Conservation (phyloP, 1,140 invertebrate genomes). For the Glossosoma conforme region DNA sequence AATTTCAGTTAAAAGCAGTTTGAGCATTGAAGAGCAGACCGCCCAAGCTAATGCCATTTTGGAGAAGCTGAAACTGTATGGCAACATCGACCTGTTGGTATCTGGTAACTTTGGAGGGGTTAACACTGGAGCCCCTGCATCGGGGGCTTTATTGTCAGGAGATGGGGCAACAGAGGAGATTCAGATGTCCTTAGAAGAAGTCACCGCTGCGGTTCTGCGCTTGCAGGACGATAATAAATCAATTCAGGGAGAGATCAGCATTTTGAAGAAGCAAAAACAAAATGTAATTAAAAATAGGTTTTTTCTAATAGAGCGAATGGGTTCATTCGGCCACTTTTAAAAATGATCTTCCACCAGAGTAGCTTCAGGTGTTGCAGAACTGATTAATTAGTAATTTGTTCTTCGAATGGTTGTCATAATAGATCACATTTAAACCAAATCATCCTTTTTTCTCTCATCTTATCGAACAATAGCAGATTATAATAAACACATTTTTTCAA, state of each 20-base stretch:
- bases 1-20: background rate
- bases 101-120: background rate
- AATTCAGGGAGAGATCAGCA: background rate
- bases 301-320: no score
- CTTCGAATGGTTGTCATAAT: no score
- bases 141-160: background rate
- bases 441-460: no score
- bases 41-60: slow-evolving; percentile 16
- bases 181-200: slow-evolving; percentile 3
- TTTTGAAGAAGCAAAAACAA: no score
- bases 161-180: background rate
- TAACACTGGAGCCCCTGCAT: background rate
- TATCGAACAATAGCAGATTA: no score
- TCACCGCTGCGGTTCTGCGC: background rate
- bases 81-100: background rate
- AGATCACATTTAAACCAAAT: no score
- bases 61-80: slow-evolving; percentile 14
- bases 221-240: slow-evolving; percentile 7
- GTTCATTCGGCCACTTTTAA: no score
- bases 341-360: no score
- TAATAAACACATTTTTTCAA: no score
- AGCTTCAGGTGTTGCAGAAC: no score
- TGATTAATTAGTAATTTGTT: no score
- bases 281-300: no score
- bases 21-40: background rate